These are phyloP conservation scores for Neoaliturus tenellus DNA, from an alignment of 2,888 invertebrate species.

Conservation along the genomic window DNA sequence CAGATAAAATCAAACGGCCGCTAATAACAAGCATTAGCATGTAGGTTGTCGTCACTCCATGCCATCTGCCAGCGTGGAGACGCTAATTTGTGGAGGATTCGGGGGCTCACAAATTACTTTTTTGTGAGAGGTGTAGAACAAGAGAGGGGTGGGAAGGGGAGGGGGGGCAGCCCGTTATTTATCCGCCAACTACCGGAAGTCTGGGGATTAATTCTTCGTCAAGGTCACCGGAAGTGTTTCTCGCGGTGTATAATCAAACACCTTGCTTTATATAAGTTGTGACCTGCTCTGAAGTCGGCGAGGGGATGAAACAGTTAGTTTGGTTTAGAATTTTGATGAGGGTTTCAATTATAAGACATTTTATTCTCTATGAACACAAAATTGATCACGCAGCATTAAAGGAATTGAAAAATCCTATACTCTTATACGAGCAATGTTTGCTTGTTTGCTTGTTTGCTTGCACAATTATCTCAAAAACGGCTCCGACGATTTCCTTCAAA, in stretches of 20 bases:
- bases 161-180: slow-evolving; percentile 3
- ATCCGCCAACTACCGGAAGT: background rate
- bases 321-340: background rate
- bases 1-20: background rate
- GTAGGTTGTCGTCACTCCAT: background rate
- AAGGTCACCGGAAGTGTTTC: slow-evolving; percentile 27
- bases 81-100: background rate
- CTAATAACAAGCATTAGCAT: background rate
- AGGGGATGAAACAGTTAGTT: background rate
- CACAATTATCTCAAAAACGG: too few species aligned
- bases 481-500: too few species aligned
- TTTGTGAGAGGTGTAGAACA: background rate
- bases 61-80: background rate
- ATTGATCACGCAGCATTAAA: too few species aligned
- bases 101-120: background rate
- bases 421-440: too few species aligned
- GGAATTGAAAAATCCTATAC: too few species aligned
- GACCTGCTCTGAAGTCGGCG: background rate
- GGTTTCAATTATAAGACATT: too few species aligned
- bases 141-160: background rate
- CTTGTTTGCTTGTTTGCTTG: too few species aligned
- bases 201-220: background rate
- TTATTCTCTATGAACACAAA: too few species aligned
- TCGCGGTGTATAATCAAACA: background rate
- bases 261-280: background rate